Evolutionary conservation across 1,140 invertebrate species (phyloP).

Genomic region (Lepidurus apus): DNA sequence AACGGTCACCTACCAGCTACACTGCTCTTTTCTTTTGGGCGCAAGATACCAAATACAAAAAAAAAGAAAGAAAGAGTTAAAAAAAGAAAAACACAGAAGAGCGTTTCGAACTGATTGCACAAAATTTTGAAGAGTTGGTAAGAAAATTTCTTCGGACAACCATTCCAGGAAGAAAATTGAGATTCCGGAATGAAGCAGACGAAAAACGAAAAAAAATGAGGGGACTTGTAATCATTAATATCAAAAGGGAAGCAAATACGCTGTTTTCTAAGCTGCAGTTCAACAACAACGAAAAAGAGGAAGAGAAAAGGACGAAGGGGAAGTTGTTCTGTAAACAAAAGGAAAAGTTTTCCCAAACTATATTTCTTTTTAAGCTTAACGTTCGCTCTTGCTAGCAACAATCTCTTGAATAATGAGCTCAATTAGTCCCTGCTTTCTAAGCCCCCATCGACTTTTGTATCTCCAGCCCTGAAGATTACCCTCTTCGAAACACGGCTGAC

Average conservation of each 20-base stretch:
- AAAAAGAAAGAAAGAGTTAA: background rate
- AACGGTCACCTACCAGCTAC: background rate
- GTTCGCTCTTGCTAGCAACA: background rate
- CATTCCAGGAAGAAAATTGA: background rate
- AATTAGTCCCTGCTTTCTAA: background rate
- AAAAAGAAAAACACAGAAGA: too few species aligned
- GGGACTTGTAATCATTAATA: background rate
- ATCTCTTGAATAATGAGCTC: constrained; percentile 9
- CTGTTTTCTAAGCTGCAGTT: background rate
- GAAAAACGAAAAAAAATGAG: background rate
- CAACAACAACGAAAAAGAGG: background rate
- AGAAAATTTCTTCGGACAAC: background rate
- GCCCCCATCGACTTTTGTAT: background rate
- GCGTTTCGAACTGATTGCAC: too few species aligned
- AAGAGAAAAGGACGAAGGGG: background rate
- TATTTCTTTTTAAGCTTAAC: background rate
- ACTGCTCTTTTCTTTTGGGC: background rate
- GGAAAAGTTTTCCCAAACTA: background rate
- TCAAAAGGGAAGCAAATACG: background rate
- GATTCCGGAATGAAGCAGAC: background rate
- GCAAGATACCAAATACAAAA: background rate
- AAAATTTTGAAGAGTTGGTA: too few species aligned
- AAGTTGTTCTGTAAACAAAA: background rate
- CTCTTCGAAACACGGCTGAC: background rate
- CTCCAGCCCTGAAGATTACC: background rate